Evolutionary conservation across 2,888 invertebrate genomes (phyloP).

Genomic region (Cepaea hortensis): DNA sequence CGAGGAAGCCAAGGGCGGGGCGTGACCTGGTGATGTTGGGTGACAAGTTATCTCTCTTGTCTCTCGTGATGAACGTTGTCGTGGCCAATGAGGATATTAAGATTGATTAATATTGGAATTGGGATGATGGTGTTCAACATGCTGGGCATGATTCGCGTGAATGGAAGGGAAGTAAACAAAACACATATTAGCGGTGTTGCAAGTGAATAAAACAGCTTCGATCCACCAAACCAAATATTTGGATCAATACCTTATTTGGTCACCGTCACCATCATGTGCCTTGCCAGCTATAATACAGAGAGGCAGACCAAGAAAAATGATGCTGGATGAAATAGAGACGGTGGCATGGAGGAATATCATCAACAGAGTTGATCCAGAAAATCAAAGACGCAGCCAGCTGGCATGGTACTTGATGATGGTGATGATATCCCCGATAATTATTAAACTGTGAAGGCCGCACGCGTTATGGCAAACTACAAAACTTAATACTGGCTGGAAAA

Average conservation of each 20-base stretch:
- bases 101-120: slow-evolving; percentile 46
- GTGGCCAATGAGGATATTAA: slow-evolving; percentile 34
- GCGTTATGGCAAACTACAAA: no score
- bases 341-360: no score
- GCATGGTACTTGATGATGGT: no score
- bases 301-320: no score
- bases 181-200: no score
- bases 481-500: no score
- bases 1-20: background rate
- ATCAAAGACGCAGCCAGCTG: no score
- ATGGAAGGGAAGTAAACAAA: no score
- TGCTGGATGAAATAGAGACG: no score
- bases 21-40: background rate
- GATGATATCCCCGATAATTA: background rate
- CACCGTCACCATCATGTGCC: background rate
- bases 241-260: background rate
- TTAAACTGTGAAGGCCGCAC: background rate
- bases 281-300: no score
- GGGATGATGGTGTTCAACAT: slow-evolving; percentile 22
- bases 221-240: background rate
- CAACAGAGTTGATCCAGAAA: no score
- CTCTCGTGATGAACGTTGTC: background rate
- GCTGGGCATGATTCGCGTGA: background rate
- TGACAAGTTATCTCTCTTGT: background rate
- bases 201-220: background rate